Evolutionary conservation across 2,888 invertebrate species (phyloP).

Genomic region (Drosophila austrosaltans): DNA sequence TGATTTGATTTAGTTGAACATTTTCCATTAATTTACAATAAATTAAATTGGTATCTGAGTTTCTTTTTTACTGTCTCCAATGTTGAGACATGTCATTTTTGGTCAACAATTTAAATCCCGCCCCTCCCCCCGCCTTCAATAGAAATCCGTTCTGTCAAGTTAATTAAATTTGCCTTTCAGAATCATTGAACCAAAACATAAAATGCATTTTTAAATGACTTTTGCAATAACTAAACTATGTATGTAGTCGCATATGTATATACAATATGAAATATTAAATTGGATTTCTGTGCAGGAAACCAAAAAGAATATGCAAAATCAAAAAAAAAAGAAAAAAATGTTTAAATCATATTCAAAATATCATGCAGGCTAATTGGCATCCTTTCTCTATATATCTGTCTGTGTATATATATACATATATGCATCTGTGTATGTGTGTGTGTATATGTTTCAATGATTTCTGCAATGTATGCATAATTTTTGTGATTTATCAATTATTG

Average conservation of each 20-base stretch:
- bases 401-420: neutral
- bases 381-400: neutral
- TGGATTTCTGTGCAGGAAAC: constrained; percentile 6
- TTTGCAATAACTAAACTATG: constrained; percentile 14
- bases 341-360: constrained; percentile 11
- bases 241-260: neutral
- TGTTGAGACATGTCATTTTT: neutral
- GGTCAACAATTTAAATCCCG: constrained; percentile 10
- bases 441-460: constrained; percentile 11
- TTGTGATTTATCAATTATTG: constrained; percentile 15
- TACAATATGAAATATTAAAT: constrained; percentile 9
- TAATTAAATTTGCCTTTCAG: constrained; percentile 42
- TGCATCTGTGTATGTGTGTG: neutral
- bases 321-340: neutral
- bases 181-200: constrained; percentile 26
- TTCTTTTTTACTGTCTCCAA: neutral
- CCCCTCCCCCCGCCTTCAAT: neutral
- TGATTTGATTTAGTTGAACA: constrained; percentile 8
- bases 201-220: constrained; percentile 20
- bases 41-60: neutral
- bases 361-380: constrained; percentile 3
- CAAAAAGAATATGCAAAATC: neutral
- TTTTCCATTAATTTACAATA: neutral
- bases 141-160: constrained; percentile 28
- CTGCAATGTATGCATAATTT: constrained; percentile 27